Evolutionary conservation across 2,888 invertebrate species (phyloP), one percentile per base, ranked within the genome.

Genomic region (Tridacna gigas): DNA sequence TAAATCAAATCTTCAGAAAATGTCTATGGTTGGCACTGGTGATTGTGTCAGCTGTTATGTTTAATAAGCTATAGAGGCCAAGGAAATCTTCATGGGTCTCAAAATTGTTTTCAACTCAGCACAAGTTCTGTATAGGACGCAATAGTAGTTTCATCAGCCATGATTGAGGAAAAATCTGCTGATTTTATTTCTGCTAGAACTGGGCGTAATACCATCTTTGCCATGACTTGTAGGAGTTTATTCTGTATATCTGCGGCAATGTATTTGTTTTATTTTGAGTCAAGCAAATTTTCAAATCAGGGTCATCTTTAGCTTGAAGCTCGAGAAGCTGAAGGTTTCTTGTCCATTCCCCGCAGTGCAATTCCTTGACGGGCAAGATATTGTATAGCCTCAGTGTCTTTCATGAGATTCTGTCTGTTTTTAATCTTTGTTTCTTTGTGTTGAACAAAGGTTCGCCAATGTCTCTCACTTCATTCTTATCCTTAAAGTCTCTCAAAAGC

Each of bases 381-480:
- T 47, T n/a, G 20, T 4, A 69, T 22, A 12, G 9, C 20, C 18
- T 5, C 7, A 18, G 45, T 9, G 18, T 37, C 26, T 28, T 28
- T 69, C 15, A 69, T 7, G 11, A 69, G 47, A 37, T 12, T 5
- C 9, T 69, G 15, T 37, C 69, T 37, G 18, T 12, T 37, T 20
- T 7, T n/a, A 37, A 12, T 45, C 22, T 67, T 67, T 18, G 12
- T 11, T 22, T 67, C 9, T 12, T 26, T 37, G 28, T 22, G 26
- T 15, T 37, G 12, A 78, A 78, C 18, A 82, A 25, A n/a, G 37
- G n/a, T 26, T 77, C 80, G 20, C 79, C 80, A 28, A 81, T 74
- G 67, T 84, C 79, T 67, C 66, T 37, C 4, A 28, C 48, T 22
- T 25, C 60, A n/a, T 66, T 47, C n/a, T 56, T 60, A 11, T 74